A percentile compares a stretch with the other conserved stretches of the same genome.
phyloP scores from a whole-genome alignment of 2,113 vertebrate species.

The Garra rufa region DNA sequence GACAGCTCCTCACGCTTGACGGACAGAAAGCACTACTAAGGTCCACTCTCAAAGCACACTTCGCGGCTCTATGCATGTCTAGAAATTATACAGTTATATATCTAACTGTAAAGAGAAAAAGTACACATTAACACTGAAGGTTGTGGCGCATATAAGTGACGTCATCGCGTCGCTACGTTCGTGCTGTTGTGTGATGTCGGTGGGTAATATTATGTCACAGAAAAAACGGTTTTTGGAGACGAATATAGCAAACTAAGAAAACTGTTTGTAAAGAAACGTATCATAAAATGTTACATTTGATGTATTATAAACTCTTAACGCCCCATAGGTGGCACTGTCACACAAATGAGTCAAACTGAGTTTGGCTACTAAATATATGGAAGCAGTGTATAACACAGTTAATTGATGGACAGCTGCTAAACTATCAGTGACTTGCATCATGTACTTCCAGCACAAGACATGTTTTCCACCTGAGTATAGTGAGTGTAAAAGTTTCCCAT shows the following conservation, averaged over 20 bases:
- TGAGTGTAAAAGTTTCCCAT: not conserved
- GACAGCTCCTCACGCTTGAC: slow-evolving; percentile 22
- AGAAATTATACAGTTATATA: slow-evolving; percentile 46
- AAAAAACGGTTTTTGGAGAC: not conserved
- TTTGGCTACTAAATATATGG: not conserved
- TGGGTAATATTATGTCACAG: not conserved
- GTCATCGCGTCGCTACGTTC: not conserved
- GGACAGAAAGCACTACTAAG: slow-evolving; percentile 13
- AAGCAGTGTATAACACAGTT: no score
- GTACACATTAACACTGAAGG: not conserved
- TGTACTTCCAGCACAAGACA: not conserved
- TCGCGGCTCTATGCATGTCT: slow-evolving; percentile 51
- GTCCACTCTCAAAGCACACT: not conserved
- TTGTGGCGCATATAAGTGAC: slow-evolving; percentile 47
- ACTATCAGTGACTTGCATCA: not conserved
- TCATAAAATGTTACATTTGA: not conserved
- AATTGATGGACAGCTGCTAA: not conserved
- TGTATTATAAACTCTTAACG: not conserved
- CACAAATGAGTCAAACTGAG: not conserved
- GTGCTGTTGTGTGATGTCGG: not conserved
- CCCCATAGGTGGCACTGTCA: slow-evolving; percentile 42
- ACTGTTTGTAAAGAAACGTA: not conserved
- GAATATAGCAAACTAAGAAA: not conserved
- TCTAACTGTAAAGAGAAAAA: not conserved
- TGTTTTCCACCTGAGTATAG: not conserved